Evolutionary conservation across 2,113 vertebrate genomes (phyloP).

Genomic region (Misgurnus mizolepis): DNA sequence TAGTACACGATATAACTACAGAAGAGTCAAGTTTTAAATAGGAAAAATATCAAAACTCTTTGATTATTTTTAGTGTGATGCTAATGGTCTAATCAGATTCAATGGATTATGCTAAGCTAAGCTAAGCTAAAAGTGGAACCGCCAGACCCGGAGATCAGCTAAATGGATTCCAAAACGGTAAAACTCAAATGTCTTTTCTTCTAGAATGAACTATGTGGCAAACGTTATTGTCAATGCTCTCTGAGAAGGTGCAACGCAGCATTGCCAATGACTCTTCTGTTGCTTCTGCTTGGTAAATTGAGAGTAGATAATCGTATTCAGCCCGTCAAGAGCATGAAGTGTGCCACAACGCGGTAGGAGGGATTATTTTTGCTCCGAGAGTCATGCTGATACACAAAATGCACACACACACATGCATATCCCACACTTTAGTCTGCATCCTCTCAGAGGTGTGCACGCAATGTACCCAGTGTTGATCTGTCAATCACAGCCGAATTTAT

Average conservation of each 20-base stretch:
- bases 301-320: slow-evolving; percentile 49
- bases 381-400: slow-evolving; percentile 7
- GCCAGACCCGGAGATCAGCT: too few species aligned
- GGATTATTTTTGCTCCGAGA: slow-evolving; percentile 36
- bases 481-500: neutral
- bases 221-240: neutral
- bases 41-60: too few species aligned
- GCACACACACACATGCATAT: slow-evolving; percentile 13
- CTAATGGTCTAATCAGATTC: too few species aligned
- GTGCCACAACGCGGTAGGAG: slow-evolving; percentile 28
- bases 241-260: neutral
- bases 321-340: slow-evolving; percentile 40
- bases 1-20: too few species aligned
- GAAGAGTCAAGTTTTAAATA: too few species aligned
- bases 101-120: too few species aligned
- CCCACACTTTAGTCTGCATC: slow-evolving; percentile 5
- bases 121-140: too few species aligned
- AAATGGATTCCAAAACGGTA: too few species aligned
- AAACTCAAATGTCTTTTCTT: neutral
- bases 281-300: slow-evolving; percentile 43
- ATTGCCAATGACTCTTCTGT: slow-evolving; percentile 20
- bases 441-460: neutral
- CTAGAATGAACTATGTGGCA: neutral
- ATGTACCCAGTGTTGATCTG: neutral
- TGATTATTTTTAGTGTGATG: too few species aligned